Conservation (phyloP, 2,888 invertebrate species). For the Barypeithes pellucidus region DNA sequence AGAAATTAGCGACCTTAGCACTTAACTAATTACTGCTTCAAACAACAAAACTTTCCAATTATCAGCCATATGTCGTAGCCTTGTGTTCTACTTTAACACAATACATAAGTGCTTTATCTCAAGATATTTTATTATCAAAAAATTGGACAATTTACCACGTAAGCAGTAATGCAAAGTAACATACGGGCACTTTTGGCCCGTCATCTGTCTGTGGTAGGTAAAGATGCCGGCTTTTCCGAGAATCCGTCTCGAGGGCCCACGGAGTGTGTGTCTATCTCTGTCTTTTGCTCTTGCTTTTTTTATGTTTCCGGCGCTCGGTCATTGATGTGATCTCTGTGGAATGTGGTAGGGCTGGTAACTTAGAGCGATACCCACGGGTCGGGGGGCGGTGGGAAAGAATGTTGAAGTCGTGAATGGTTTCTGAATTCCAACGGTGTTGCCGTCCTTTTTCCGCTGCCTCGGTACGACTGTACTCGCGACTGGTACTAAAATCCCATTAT, state of each 20-base stretch:
- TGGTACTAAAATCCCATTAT: slow-evolving; percentile 46
- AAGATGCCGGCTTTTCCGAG: slow-evolving; percentile 56
- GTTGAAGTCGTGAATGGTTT: slow-evolving; percentile 71
- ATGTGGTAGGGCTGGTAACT: slow-evolving; percentile 69
- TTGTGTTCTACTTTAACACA: slow-evolving; percentile 34
- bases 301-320: slow-evolving; percentile 70
- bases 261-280: slow-evolving; percentile 60
- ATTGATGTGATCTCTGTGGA: slow-evolving; percentile 72
- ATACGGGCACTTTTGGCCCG: slow-evolving; percentile 35
- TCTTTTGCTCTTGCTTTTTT: slow-evolving; percentile 63
- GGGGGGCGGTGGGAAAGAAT: slow-evolving; percentile 68
- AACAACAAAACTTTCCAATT: slow-evolving; percentile 25
- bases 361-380: slow-evolving; percentile 46
- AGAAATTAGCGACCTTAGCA: background rate
- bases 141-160: background rate
- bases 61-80: slow-evolving; percentile 51
- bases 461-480: slow-evolving; percentile 58
- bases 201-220: slow-evolving; percentile 52
- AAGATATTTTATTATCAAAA: background rate
- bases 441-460: slow-evolving; percentile 54
- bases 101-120: background rate
- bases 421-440: slow-evolving; percentile 65
- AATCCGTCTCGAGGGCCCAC: slow-evolving; percentile 62
- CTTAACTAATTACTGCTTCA: background rate
- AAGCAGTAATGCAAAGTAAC: slow-evolving; percentile 16